Conservation (phyloP, 2,113 vertebrate species). For the Dasyprocta punctata region DNA sequence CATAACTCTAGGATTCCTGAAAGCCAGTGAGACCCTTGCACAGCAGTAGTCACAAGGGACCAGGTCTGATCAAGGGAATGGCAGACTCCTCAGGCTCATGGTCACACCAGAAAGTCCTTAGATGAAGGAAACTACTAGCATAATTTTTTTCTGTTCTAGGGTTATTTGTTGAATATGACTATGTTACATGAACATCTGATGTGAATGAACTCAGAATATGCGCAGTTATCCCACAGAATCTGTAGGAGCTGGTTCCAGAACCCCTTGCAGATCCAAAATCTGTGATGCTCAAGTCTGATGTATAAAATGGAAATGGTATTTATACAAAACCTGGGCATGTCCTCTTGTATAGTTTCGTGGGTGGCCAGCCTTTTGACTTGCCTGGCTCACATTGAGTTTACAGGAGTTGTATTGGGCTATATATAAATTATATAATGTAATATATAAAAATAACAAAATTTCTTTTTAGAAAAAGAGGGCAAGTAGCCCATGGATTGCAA, state of each 20-base stretch:
- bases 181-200: not conserved
- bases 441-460: not conserved
- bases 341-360: not conserved
- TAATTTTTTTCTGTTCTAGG: not conserved
- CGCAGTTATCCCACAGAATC: not conserved
- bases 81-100: not conserved
- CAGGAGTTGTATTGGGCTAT: not conserved
- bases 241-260: not conserved
- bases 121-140: not conserved
- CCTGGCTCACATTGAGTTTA: not conserved
- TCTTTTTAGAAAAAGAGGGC: not conserved
- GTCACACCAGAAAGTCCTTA: not conserved
- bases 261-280: not conserved
- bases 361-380: not conserved
- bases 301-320: not conserved
- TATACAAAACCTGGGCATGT: not conserved
- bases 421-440: not conserved
- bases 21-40: not conserved
- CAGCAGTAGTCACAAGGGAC: not conserved
- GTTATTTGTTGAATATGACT: not conserved
- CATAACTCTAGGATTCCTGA: not conserved
- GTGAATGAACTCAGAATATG: not conserved
- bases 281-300: no score
- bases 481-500: not conserved
- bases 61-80: fast-evolving